These are phyloP conservation scores for Enteromius paludinosus DNA, from an alignment of 2,797 vertebrate species.

Conservation along the genomic window DNA sequence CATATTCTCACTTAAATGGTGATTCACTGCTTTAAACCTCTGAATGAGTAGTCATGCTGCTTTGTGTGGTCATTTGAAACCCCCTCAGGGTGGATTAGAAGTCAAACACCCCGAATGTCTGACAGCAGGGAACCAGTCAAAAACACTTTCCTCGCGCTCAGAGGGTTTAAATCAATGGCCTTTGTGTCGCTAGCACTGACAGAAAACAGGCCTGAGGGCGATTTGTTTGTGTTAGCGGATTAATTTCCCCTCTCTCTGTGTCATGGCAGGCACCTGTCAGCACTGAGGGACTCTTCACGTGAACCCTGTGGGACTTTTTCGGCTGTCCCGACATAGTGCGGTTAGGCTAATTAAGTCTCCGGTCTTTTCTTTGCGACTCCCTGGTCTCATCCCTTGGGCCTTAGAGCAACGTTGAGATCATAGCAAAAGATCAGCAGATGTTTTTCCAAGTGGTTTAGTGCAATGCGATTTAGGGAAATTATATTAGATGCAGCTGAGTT, in stretches of 20 bases:
- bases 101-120: constrained; percentile 40
- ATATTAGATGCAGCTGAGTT: constrained; percentile 28
- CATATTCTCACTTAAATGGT: constrained; percentile 5
- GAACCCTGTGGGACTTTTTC: constrained; percentile 48
- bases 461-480: constrained; percentile 20
- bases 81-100: constrained; percentile 46
- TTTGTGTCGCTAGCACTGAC: constrained; percentile 51
- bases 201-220: constrained; percentile 51
- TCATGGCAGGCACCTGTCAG: constrained; percentile 61
- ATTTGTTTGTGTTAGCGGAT: constrained; percentile 57
- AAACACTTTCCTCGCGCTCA: constrained; percentile 39
- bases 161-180: constrained; percentile 59
- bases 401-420: constrained; percentile 15
- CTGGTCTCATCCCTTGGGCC: constrained; percentile 43
- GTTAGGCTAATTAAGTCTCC: constrained; percentile 58
- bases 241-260: constrained; percentile 54
- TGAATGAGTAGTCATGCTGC: constrained; percentile 12
- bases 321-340: constrained; percentile 40
- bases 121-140: constrained; percentile 52
- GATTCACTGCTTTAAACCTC: constrained; percentile 12
- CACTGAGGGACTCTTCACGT: constrained; percentile 53
- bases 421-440: constrained; percentile 35
- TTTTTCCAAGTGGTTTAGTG: constrained; percentile 33
- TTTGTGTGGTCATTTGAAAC: constrained; percentile 39
- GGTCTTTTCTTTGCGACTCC: constrained; percentile 38